Percentiles rank a stretch among this genome's conserved stretches.
Conservation (phyloP, 2,113 vertebrate species). For the Rhinopithecus roxellana region DNA sequence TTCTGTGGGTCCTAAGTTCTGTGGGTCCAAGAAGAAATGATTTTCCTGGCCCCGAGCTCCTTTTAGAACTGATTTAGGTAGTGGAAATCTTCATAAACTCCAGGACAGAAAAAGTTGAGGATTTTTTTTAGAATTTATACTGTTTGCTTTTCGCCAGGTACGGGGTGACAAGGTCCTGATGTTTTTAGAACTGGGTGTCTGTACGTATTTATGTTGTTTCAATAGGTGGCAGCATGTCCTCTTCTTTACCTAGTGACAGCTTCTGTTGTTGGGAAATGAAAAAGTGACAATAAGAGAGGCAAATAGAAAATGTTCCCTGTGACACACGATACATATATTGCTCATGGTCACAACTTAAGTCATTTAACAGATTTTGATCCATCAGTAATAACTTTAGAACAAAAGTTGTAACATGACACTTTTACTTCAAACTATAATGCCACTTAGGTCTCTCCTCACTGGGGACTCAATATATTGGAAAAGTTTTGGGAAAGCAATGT, state of each 20-base stretch:
- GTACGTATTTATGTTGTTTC: background rate
- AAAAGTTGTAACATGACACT: background rate
- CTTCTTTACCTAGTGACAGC: background rate
- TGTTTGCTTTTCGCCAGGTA: background rate
- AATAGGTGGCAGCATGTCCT: slow-evolving; percentile 64
- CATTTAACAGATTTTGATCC: background rate
- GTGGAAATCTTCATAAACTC: background rate
- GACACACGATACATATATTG: rapidly evolving
- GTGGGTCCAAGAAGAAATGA: background rate
- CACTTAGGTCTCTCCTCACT: background rate
- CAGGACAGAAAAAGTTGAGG: background rate
- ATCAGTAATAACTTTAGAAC: background rate
- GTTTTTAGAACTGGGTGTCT: background rate
- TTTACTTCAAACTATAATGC: background rate
- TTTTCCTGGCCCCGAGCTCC: background rate
- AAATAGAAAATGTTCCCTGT: background rate
- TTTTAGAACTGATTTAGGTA: background rate
- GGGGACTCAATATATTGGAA: background rate
- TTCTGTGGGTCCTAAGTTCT: background rate
- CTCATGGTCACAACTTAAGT: background rate
- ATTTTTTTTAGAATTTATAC: background rate
- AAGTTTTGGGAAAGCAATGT: background rate
- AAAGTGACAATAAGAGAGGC: background rate
- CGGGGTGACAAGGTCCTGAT: background rate
- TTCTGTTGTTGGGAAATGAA: background rate